Evolutionary conservation across 2,113 vertebrate genomes (phyloP), one percentile per base, ranked within the genome.

Genomic region (Chrysemys picta): DNA sequence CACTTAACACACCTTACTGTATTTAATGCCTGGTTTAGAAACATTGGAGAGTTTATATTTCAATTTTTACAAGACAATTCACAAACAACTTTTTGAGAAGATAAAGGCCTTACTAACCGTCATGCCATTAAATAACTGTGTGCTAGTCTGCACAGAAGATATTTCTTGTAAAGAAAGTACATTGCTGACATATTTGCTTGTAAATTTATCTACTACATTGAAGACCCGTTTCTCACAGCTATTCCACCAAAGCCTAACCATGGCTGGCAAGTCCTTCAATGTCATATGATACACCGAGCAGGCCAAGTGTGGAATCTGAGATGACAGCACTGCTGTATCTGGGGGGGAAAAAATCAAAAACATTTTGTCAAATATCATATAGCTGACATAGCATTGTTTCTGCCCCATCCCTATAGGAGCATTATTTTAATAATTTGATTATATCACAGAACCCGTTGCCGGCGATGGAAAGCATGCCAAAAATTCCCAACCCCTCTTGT

Each of bases 231-330:
- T 99, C 96, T 99, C 99, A 94, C 99, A 99, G 96, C 99, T 98
- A 52, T 99, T 99, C 99, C 99, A 99, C 99, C 99, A 99, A 52
- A 99, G 98, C 4, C 99, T 98, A 87, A 99, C 99, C 99, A 99
- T 99, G 89, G 99, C 99, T 0, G 99, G 99, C 96, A 99, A 94
- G 97, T 99, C 99, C 96, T 99, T 99, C 94, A 99, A 97, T 0
- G 99, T 99, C 94, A 99, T 98, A 56, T 98, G 99, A 98, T 99
- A 99, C 80, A 99, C 99, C 0, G 98, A 99, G 95, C 99, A 99
- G 2, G 99, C 99, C 98, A 99, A 96, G 95, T 99, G 99, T 0
- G 99, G 98, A 84, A 99, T 98, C 95, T 99, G 99, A 90, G 98
- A 98, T 45, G 98, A 98, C n/a, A 99, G 94, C 2, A 86, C 82